A percentile compares a stretch with the other conserved stretches of the same genome.
Conservation (phyloP, 2,113 vertebrate species). For the Spea bombifrons region DNA sequence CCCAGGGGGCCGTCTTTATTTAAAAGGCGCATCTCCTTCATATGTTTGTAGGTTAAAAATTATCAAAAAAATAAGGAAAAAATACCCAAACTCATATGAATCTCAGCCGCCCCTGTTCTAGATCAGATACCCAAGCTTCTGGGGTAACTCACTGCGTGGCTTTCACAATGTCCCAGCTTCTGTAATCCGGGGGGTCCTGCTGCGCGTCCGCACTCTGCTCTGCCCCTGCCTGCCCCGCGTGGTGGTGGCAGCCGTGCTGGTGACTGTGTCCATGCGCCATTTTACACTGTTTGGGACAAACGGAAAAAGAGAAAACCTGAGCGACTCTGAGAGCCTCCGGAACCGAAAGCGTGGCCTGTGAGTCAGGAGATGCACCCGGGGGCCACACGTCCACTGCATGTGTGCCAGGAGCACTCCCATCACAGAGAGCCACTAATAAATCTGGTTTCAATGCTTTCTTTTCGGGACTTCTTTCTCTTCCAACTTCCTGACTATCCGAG, state of each 20-base stretch:
- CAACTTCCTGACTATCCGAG: too few species aligned
- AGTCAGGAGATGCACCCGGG: neutral
- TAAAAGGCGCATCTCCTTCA: too few species aligned
- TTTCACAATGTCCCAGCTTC: slow-evolving; percentile 89
- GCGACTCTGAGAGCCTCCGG: neutral
- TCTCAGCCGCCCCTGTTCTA: too few species aligned
- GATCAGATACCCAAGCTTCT: neutral
- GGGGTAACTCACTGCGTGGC: slow-evolving; percentile 84
- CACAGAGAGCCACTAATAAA: neutral
- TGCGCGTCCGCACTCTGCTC: slow-evolving; percentile 61
- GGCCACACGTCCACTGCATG: neutral
- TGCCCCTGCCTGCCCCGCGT: slow-evolving; percentile 51
- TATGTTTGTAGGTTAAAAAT: too few species aligned
- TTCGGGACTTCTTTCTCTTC: too few species aligned
- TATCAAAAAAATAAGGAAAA: too few species aligned
- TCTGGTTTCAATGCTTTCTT: too few species aligned
- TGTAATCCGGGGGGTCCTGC: slow-evolving; percentile 74
- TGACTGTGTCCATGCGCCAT: slow-evolving; percentile 64
- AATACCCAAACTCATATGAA: too few species aligned
- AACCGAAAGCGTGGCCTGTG: neutral
- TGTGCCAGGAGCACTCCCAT: neutral
- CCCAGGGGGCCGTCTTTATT: too few species aligned
- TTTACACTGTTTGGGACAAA: slow-evolving; percentile 61
- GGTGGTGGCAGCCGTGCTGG: slow-evolving; percentile 67
- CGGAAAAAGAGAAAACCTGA: slow-evolving; percentile 19